Evolutionary conservation across 2,888 invertebrate genomes (phyloP), one percentile per base, ranked within the genome.

Genomic region (Xestoiulus laeticollis): DNA sequence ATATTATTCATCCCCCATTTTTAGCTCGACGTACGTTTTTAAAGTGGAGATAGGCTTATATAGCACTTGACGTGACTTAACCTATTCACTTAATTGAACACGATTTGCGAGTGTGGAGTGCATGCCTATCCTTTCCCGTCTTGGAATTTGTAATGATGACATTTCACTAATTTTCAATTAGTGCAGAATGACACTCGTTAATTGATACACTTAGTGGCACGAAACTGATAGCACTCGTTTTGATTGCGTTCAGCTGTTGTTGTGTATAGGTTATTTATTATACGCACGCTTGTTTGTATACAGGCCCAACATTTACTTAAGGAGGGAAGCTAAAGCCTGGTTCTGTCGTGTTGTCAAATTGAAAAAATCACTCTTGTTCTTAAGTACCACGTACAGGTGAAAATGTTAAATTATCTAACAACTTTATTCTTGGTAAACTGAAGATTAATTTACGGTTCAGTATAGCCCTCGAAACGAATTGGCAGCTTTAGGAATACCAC

Each of bases 101-200:
- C 19, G n/a, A 53, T 53, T 53, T 53, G 48, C 19, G 53, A 53
- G n/a, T 38, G 19, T 53, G n/a, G 53, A 19, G 19, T 53, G 33
- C 33, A 38, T 38, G 33, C 33, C 33, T 38, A 38, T 38, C 33
- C 4, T 38, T 19, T 38, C 4, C 19, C n/a, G 5, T 19, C 53
- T 53, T 53, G 19, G 53, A 53, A 53, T 53, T 53, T 53, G 53
- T 53, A 53, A n/a, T 53, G 53, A 53, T 53, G 53, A n/a, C 53
- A 53, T 48, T 48, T 48, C 53, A 53, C 53, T 53, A 53, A 53
- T 53, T 53, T 53, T 53, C 53, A 53, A 53, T 53, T 53, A 53
- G 19, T 53, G 53, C n/a, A 19, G n/a, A n/a, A 53, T 53, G 53
- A 53, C 53, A 53, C 53, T 53, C 16, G 53, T 16, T 16, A 53